Evolutionary conservation across 2,797 vertebrate species (phyloP), one percentile per base, ranked within the genome.

Genomic region (Sphenodon punctatus): DNA sequence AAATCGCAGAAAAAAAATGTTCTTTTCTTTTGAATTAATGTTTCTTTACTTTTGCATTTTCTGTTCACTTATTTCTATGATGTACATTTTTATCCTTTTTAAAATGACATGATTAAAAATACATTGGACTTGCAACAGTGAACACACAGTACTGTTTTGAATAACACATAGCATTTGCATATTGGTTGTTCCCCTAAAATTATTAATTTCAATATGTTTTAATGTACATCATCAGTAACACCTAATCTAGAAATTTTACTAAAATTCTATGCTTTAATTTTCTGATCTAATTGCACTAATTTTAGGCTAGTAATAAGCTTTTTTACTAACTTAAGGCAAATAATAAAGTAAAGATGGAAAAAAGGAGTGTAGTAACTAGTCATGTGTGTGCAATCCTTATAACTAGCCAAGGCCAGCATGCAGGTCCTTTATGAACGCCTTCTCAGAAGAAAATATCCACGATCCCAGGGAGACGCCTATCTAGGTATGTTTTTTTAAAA

Each of bases 361-460:
- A 92, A 93, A 95, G 85, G 94, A 95, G 92, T 95, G 92, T 96
- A 93, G 97, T 98, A 99, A 99, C 95, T 95, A 96, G 96, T 95
- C 95, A 93, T 98, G 95, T 98, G 97, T 98, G 97, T 99, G 94
- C 97, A 98, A 98, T 99, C 96, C 97, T 97, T 96, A 86, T 95
- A 96, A 99, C 98, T 99, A 99, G 99, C 98, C 96, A 98, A 99
- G 96, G 96, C 98, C 97, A 98, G 97, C 98, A 99, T 98, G 98
- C 98, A 99, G 97, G 98, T 99, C 96, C 98, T 99, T 96, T 99
- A 98, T 98, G 98, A 99, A 92, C 95, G 98, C 96, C 98, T 99
- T 95, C 98, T 99, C 97, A 99, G 99, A 98, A 98, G 98, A 99
- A 97, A 98, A 95, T 98, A 97, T 95, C 98, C 97, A 94, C 95